Evolutionary conservation across 2,113 vertebrate genomes (phyloP).

Genomic region (Mohoua ochrocephala): DNA sequence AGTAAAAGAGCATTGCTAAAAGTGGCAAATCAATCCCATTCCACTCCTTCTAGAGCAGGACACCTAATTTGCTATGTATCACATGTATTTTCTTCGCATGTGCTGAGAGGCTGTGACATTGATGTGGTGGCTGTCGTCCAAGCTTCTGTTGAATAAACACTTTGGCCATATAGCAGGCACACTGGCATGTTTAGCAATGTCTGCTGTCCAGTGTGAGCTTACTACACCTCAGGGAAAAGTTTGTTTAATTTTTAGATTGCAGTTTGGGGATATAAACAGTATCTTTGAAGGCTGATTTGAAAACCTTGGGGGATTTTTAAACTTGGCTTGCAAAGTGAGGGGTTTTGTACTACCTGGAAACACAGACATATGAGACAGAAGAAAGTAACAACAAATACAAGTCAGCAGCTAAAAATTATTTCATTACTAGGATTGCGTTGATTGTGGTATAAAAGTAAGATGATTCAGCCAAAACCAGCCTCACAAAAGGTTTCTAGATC

Average conservation of each 20-base stretch:
- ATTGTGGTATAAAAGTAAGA: neutral
- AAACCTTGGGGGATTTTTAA: slow-evolving; percentile 6
- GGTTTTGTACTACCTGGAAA: neutral
- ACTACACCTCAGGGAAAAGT: slow-evolving; percentile 47
- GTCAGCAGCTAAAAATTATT: neutral
- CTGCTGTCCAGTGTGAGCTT: slow-evolving; percentile 54
- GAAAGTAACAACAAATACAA: neutral
- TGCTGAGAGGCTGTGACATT: slow-evolving; percentile 74
- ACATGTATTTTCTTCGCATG: slow-evolving; percentile 84
- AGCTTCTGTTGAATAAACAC: slow-evolving; percentile 86
- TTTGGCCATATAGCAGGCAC: slow-evolving; percentile 75
- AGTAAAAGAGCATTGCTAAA: slow-evolving; percentile 77
- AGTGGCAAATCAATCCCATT: slow-evolving; percentile 76
- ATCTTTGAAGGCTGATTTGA: slow-evolving; percentile 47
- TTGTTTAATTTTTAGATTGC: slow-evolving; percentile 42
- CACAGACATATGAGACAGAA: neutral
- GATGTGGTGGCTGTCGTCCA: slow-evolving; percentile 83
- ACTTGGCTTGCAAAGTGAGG: neutral
- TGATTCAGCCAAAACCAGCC: neutral
- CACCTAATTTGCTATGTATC: slow-evolving; percentile 88
- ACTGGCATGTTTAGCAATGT: slow-evolving; percentile 70
- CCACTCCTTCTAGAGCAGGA: slow-evolving; percentile 72
- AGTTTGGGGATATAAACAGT: neutral
- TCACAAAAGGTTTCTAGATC: neutral
- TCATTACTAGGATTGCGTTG: neutral